Evolutionary conservation across 2,113 vertebrate species (phyloP).

Genomic region (Grallaria varia): DNA sequence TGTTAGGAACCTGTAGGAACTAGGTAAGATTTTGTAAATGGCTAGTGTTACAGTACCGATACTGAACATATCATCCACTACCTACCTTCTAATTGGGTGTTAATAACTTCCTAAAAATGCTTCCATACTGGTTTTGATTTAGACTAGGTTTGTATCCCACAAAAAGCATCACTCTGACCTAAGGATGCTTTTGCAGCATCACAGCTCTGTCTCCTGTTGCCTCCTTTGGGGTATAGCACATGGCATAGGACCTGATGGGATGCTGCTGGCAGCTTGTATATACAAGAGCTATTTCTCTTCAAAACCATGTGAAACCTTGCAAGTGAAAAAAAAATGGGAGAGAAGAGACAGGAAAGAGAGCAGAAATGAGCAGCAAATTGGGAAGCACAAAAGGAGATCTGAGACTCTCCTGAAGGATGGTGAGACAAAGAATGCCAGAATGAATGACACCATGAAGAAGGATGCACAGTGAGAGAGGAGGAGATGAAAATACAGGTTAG

Average conservation of each 20-base stretch:
- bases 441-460: not conserved
- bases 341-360: not conserved
- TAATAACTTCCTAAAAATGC: not conserved
- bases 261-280: not conserved
- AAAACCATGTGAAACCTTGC: not conserved
- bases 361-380: not conserved
- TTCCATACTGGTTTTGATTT: not conserved
- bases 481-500: not conserved
- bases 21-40: not conserved
- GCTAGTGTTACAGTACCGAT: rapidly evolving
- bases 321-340: not conserved
- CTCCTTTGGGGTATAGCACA: rapidly evolving
- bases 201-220: rapidly evolving
- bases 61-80: rapidly evolving
- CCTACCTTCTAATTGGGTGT: not conserved
- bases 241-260: not conserved
- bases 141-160: not conserved
- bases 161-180: not conserved
- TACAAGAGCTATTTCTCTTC: not conserved
- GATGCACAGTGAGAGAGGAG: not conserved
- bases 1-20: not conserved
- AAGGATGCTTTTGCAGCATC: not conserved
- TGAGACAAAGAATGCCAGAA: not conserved
- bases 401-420: not conserved
- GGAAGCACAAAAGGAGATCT: not conserved